Base-by-base conservation (phyloP, 1,140 invertebrate species). In the Hyles vespertilio region DNA sequence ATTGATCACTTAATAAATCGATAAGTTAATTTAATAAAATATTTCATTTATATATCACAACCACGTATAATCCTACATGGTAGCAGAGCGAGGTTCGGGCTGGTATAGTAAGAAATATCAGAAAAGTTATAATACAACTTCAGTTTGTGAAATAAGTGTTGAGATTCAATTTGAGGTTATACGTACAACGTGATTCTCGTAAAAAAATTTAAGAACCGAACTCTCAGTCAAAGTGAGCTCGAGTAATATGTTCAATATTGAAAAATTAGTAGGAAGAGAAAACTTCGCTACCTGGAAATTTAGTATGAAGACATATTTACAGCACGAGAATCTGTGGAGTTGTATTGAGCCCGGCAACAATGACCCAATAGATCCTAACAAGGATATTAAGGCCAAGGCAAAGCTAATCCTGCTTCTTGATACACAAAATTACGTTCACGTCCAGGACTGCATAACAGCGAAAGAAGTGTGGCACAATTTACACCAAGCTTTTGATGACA, bases 401-500 rank as follows among this genome's bases (percentile, higher is more conserved):
- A 61, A 66, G 34, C 45, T 66, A 0, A 61, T 66, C 12, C 33
- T 66, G 33, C 9, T 66, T 9, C 32, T 66, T 9, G 56, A 66
- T 34, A 52, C 64, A 2, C 51, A 59, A n/a, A 62, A 51, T 32
- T 64, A 68, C 12, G 59, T 65, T 1, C 59, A 65, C 57, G 58
- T 72, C 5, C 70, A 72, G 47, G 59, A 32, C 48, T 62, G 62
- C n/a, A 69, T 3, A 36, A 74, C 66, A 32, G 61, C 49, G 56
- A 69, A 71, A 62, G 62, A 74, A 60, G 69, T 67, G 32, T 74
- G 69, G 67, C 36, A 65, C 5, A 58, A 56, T 40, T 59, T 70
- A 22, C 11, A 67, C 61, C 58, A 67, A n/a, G 73, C 66, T 51
- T 73, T 73, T 59, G 67, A 76, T 60, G 69, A 76, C 54, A 74